Conservation (phyloP, 2,888 invertebrate species). For the Volucella zonaria region DNA sequence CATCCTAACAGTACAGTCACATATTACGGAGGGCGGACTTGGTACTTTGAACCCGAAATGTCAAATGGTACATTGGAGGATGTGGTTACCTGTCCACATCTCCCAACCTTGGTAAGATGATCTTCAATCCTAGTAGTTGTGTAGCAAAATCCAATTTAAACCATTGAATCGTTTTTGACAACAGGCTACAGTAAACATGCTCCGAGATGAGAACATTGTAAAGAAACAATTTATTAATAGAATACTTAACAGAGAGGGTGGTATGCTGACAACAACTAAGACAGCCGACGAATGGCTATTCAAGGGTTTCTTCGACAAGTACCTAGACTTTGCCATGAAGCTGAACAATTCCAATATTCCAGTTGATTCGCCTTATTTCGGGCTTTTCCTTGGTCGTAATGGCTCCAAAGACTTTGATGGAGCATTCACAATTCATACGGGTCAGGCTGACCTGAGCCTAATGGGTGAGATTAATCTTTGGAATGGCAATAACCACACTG, state of each 20-base stretch:
- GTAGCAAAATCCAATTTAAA: background rate
- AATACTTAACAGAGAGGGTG: conserved; percentile 84
- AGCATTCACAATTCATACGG: conserved; percentile 89
- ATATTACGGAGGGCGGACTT: conserved; percentile 88
- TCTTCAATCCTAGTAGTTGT: background rate
- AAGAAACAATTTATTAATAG: conserved; percentile 83
- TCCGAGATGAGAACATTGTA: background rate
- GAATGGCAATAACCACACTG: conserved; percentile 85
- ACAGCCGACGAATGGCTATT: conserved; percentile 88
- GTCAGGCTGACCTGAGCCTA: conserved; percentile 85
- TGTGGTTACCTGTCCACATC: conserved; percentile 89
- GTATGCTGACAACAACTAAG: conserved; percentile 84
- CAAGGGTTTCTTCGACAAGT: conserved; percentile 89
- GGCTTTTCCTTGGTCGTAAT: conserved; percentile 92
- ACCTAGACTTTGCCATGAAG: conserved; percentile 85
- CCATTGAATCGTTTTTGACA: conserved; percentile 84
- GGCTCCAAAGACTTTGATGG: conserved; percentile 89
- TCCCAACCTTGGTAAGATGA: conserved; percentile 88
- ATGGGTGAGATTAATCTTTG: conserved; percentile 88
- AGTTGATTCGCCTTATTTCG: conserved; percentile 89
- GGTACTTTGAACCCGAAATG: conserved; percentile 87
- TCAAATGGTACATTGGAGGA: conserved; percentile 88
- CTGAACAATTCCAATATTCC: conserved; percentile 82
- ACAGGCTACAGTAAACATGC: conserved; percentile 82
- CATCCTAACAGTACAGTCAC: conserved; percentile 89